phyloP scores from a whole-genome alignment of 1,140 invertebrate genomes.

The Andrena cerasifolii region DNA sequence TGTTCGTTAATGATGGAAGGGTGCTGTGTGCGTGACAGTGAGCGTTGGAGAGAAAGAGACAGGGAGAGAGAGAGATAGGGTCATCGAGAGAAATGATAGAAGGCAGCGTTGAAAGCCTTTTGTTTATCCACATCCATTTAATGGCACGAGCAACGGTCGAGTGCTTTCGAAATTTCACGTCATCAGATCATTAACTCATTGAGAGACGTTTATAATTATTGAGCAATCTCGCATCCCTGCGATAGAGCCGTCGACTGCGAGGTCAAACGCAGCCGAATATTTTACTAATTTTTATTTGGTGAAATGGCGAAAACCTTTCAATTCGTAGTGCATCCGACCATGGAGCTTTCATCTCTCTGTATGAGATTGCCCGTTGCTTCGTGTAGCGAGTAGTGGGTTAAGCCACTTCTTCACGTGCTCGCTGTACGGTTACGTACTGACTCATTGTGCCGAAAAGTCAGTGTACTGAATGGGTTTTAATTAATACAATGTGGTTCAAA shows the following conservation, averaged over 20 bases:
- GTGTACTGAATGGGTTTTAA: no score
- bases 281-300: background rate
- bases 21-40: conserved; percentile 5
- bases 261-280: background rate
- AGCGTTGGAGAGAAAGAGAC: conserved; percentile 3
- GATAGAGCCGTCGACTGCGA: background rate
- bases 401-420: no score
- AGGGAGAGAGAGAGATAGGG: conserved; percentile 7
- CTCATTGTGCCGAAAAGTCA: no score
- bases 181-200: conserved; percentile 1
- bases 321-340: background rate
- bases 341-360: no score
- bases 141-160: background rate
- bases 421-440: no score
- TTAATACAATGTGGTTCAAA: no score
- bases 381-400: no score
- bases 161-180: conserved; percentile 30
- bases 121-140: conserved; percentile 32
- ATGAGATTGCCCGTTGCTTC: no score
- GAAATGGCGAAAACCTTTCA: background rate
- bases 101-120: conserved; percentile 39
- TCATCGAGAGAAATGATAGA: conserved; percentile 30
- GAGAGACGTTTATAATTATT: background rate
- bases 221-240: background rate
- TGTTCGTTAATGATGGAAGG: conserved; percentile 13